Conservation (phyloP, 2,113 vertebrate genomes). For the Cyprinodon tularosa region DNA sequence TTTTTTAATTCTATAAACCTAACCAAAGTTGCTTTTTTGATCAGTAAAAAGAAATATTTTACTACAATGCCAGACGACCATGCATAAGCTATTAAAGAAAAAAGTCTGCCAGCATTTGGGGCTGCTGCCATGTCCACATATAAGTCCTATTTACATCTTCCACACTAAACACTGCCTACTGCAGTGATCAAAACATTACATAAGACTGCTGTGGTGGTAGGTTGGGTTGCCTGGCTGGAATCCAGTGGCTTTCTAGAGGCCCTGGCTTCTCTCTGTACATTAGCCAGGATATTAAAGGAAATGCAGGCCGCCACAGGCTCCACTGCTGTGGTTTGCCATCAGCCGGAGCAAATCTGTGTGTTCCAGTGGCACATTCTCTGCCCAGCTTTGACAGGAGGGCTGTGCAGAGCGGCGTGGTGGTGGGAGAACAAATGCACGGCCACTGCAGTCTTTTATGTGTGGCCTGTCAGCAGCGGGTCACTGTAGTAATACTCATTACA, state of each 20-base stretch:
- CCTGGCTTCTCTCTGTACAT: conserved; percentile 78
- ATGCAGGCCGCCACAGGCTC: conserved; percentile 76
- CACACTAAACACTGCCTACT: conserved; percentile 42
- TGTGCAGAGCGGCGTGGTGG: conserved; percentile 19
- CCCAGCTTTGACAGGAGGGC: conserved; percentile 62
- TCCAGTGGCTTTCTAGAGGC: conserved; percentile 69
- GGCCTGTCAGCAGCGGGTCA: conserved; percentile 68
- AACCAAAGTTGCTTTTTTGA: not conserved
- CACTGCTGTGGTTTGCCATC: conserved; percentile 77
- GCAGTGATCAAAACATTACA: conserved; percentile 72
- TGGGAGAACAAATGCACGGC: conserved; percentile 63
- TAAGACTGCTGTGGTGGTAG: conserved; percentile 65
- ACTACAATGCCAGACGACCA: conserved; percentile 21
- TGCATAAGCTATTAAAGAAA: conserved; percentile 27
- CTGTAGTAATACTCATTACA: conserved; percentile 65
- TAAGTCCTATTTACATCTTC: conserved; percentile 61
- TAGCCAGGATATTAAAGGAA: conserved; percentile 81
- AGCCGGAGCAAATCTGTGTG: conserved; percentile 75
- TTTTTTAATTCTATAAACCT: not conserved
- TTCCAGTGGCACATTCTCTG: conserved; percentile 68
- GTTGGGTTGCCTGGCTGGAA: conserved; percentile 63
- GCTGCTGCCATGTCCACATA: conserved; percentile 44
- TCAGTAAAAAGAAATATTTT: conserved; percentile 10
- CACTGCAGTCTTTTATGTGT: conserved; percentile 62
- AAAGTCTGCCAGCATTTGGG: conserved; percentile 32